Evolutionary conservation across 2,888 invertebrate genomes (phyloP).

Genomic region (Panorpa germanica): DNA sequence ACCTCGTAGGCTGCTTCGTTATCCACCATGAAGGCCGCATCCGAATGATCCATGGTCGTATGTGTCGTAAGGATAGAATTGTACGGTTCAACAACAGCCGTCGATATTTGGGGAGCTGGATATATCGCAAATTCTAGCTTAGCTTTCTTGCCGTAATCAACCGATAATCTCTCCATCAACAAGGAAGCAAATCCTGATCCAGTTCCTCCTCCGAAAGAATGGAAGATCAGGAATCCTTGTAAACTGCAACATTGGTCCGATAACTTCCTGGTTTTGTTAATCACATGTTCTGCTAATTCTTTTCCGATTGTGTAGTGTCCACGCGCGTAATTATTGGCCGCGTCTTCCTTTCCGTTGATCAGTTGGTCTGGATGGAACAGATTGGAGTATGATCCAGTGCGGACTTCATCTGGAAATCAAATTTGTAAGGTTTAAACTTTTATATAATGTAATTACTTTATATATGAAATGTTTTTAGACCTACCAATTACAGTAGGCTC

Average conservation of each 20-base stretch:
- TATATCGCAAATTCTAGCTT: slow-evolving; percentile 69
- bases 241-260: slow-evolving; percentile 54
- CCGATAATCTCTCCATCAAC: slow-evolving; percentile 60
- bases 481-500: slow-evolving; percentile 4
- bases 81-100: slow-evolving; percentile 60
- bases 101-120: slow-evolving; percentile 63
- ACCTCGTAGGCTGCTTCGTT: slow-evolving; percentile 64
- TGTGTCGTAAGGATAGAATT: slow-evolving; percentile 53
- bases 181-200: slow-evolving; percentile 69
- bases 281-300: slow-evolving; percentile 45
- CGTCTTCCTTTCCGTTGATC: slow-evolving; percentile 65
- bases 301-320: slow-evolving; percentile 65
- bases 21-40: slow-evolving; percentile 54
- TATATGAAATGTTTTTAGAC: no score
- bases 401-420: no score
- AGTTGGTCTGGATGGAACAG: slow-evolving; percentile 65
- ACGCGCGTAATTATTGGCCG: slow-evolving; percentile 67
- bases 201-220: slow-evolving; percentile 66
- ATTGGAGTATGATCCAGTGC: slow-evolving; percentile 44
- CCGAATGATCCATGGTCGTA: slow-evolving; percentile 44
- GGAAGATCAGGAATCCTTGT: slow-evolving; percentile 65
- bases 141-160: slow-evolving; percentile 68
- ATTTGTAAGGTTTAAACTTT: no score
- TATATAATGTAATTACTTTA: no score
- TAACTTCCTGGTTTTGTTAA: slow-evolving; percentile 48